phyloP scores from a whole-genome alignment of 2,797 vertebrate species.

The Vultur gryphus region DNA sequence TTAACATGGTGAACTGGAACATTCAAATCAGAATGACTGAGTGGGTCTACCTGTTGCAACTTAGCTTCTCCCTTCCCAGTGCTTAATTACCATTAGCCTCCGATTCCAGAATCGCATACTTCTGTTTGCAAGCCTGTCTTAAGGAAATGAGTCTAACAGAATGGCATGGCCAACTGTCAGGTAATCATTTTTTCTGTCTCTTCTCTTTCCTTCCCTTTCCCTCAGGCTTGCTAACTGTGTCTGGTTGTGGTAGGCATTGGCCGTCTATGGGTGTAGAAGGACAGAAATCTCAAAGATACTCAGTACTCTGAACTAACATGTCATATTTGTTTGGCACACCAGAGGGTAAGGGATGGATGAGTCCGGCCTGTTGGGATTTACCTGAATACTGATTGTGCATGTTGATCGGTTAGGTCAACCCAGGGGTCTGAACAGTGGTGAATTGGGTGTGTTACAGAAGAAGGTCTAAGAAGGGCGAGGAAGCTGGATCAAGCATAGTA shows the following conservation, averaged over 20 bases:
- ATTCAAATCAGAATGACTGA: not conserved
- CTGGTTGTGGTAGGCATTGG: not conserved
- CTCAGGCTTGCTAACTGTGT: not conserved
- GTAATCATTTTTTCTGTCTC: not conserved
- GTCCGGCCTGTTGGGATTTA: not conserved
- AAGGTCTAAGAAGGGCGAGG: not conserved
- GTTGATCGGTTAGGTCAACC: accelerated
- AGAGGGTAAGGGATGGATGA: not conserved
- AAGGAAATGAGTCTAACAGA: not conserved
- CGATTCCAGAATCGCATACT: not conserved
- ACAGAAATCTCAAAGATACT: not conserved
- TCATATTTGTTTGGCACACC: not conserved
- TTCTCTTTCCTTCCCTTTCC: not conserved
- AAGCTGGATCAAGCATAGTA: not conserved
- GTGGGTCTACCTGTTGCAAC: not conserved
- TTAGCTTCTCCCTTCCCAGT: not conserved
- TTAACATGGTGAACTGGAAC: not conserved
- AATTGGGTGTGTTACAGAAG: not conserved
- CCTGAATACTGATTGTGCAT: accelerated
- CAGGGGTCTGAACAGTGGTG: not conserved
- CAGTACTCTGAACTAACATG: not conserved
- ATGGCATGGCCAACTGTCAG: not conserved
- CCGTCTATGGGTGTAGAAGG: not conserved
- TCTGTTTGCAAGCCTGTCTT: not conserved
- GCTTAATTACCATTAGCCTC: not conserved